phyloP scores from a whole-genome alignment of 2,113 vertebrate genomes.

The Odobenus rosmarus region DNA sequence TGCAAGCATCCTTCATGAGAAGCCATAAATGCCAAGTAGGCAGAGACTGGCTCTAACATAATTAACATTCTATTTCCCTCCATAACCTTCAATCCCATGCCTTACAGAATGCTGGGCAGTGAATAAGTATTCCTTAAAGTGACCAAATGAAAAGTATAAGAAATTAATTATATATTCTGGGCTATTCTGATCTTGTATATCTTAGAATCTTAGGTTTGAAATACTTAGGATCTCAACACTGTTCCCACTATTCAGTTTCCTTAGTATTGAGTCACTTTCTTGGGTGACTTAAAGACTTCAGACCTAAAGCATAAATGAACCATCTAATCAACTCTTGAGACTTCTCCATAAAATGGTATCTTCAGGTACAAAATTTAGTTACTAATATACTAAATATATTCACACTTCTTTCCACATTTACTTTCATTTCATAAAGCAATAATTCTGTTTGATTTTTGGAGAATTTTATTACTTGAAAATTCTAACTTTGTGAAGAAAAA shows the following conservation, averaged over 20 bases:
- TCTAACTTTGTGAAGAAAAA: neutral
- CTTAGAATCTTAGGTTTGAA: neutral
- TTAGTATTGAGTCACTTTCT: neutral
- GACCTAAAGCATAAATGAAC: neutral
- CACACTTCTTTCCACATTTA: neutral
- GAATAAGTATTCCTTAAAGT: neutral
- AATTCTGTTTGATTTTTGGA: neutral
- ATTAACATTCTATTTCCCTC: neutral
- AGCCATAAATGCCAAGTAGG: neutral
- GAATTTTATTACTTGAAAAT: slow-evolving; percentile 9
- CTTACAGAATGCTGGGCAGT: neutral
- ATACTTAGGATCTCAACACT: neutral
- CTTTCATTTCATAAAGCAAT: neutral
- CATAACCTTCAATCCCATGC: neutral
- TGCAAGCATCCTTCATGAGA: neutral
- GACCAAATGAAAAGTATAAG: neutral
- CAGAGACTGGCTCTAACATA: neutral
- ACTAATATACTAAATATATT: neutral
- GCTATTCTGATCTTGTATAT: neutral
- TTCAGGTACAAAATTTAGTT: neutral
- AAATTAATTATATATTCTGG: neutral
- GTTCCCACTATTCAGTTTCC: neutral
- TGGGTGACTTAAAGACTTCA: neutral
- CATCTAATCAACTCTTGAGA: neutral
- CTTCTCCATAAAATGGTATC: neutral